Conservation (phyloP, 2,888 invertebrate genomes). For the Epinotia ramella region DNA sequence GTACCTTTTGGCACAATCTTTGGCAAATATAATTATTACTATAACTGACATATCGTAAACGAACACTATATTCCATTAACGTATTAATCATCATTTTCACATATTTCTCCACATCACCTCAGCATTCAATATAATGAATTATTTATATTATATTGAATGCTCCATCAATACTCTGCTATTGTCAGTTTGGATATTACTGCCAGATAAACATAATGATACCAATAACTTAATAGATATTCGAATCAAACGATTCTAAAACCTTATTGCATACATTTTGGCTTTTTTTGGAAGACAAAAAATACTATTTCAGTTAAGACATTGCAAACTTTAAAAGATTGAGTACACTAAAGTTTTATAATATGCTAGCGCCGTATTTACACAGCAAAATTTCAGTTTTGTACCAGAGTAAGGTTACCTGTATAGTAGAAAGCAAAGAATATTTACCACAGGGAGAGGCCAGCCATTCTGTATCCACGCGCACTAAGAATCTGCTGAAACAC, state of each 20-base stretch:
- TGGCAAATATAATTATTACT: neutral
- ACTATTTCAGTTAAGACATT: neutral
- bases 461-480: conserved; percentile 41
- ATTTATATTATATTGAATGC: too few species aligned
- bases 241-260: neutral
- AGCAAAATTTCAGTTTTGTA: neutral
- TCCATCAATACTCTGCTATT: too few species aligned
- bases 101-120: too few species aligned
- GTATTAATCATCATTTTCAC: too few species aligned
- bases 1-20: neutral
- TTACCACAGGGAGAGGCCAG: conserved; percentile 27
- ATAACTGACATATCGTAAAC: too few species aligned
- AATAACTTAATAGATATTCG: too few species aligned
- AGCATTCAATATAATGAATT: too few species aligned
- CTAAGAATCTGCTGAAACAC: conserved; percentile 56
- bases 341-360: too few species aligned
- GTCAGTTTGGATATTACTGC: too few species aligned
- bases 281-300: conserved; percentile 1
- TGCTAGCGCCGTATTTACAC: neutral
- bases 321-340: neutral
- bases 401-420: neutral
- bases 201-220: too few species aligned
- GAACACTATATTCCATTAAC: too few species aligned
- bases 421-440: neutral
- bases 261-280: neutral